These are phyloP conservation scores for Melipona bicolor DNA, from an alignment of 2,888 invertebrate species.

Conservation along the genomic window DNA sequence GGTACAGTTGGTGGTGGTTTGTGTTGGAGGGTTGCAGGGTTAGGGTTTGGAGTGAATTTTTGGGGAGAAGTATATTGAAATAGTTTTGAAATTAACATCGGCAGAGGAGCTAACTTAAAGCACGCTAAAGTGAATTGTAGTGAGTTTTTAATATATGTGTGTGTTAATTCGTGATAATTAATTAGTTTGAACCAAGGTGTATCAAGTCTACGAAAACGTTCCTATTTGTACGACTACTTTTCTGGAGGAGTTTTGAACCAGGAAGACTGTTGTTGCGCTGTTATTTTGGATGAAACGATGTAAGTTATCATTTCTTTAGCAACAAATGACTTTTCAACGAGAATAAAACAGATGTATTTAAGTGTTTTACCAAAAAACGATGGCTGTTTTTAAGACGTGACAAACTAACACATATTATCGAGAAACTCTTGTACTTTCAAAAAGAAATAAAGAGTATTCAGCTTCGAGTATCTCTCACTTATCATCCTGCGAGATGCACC, in stretches of 20 bases:
- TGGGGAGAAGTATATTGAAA: fast-evolving
- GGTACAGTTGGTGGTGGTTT: too few relatives aligned
- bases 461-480: background rate
- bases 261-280: too few relatives aligned
- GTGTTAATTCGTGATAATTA: too few relatives aligned
- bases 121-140: too few relatives aligned
- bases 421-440: too few relatives aligned
- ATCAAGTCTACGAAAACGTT: too few relatives aligned
- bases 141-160: too few relatives aligned
- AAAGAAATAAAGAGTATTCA: background rate
- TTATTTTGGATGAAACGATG: too few relatives aligned
- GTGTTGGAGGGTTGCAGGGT: background rate
- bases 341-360: background rate
- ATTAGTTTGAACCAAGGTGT: too few relatives aligned
- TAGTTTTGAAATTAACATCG: background rate
- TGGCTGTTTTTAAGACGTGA: background rate
- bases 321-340: background rate
- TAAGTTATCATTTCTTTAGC: background rate
- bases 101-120: background rate
- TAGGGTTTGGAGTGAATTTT: background rate
- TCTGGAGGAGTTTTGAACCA: background rate
- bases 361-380: fast-evolving
- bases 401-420: too few relatives aligned
- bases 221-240: too few relatives aligned
- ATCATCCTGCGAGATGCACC: background rate